Evolutionary conservation across 2,113 vertebrate genomes (phyloP).

Genomic region (Ptilorrhoa leucosticta): DNA sequence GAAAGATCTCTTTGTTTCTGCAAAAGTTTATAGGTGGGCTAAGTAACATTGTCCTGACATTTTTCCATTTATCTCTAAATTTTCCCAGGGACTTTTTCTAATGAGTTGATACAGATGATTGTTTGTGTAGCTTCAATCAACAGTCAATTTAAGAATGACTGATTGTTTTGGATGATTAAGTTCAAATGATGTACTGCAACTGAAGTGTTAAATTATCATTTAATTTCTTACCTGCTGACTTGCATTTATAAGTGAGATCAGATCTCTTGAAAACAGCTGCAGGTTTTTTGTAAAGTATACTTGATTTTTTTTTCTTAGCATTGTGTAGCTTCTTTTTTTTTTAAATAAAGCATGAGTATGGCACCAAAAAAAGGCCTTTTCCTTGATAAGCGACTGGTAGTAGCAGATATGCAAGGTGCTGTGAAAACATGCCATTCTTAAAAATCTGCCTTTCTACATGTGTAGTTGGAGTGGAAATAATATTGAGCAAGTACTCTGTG

Average conservation of each 20-base stretch:
- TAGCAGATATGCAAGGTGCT: neutral
- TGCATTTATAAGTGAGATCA: neutral
- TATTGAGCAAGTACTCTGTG: neutral
- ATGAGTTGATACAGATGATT: neutral
- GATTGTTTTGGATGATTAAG: neutral
- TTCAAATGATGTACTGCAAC: conserved; percentile 4
- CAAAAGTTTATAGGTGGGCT: neutral
- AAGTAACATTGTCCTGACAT: neutral
- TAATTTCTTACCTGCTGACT: conserved; percentile 21
- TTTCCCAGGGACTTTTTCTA: neutral
- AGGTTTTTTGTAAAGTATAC: conserved; percentile 37
- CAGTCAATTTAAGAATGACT: neutral
- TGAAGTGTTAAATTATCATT: conserved; percentile 18
- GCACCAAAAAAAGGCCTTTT: conserved; percentile 27
- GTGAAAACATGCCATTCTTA: neutral
- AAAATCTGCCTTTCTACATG: neutral
- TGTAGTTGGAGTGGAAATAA: neutral
- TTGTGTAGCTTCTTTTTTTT: conserved; percentile 17
- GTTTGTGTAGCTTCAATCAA: neutral
- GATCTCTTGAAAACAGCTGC: conserved; percentile 1
- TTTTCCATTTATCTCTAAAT: neutral
- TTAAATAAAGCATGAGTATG: conserved; percentile 52
- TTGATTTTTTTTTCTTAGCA: conserved; percentile 26
- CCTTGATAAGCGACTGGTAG: neutral
- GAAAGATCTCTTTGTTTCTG: neutral